Percentiles rank a stretch among this genome's conserved stretches.
These are phyloP conservation scores for Chroicocephalus ridibundus DNA, from an alignment of 2,113 vertebrate genomes.

Conservation along the genomic window DNA sequence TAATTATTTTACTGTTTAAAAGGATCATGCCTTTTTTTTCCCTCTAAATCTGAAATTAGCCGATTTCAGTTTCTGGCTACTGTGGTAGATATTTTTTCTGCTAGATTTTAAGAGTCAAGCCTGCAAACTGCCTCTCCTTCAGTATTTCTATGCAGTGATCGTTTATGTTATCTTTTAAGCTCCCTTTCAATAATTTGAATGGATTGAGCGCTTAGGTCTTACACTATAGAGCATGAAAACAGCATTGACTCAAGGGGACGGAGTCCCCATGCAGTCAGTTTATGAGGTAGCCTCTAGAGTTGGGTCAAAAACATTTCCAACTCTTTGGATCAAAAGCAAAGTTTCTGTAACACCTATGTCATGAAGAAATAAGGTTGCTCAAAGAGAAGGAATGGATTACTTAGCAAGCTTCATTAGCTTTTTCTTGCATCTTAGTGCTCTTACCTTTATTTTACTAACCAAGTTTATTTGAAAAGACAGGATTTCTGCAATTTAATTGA, in stretches of 20 bases:
- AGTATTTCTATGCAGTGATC: background rate
- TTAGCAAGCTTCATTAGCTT: background rate
- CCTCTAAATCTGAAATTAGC: background rate
- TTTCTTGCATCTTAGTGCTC: background rate
- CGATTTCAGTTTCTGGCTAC: background rate
- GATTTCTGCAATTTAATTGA: slow-evolving; percentile 34
- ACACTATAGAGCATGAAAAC: background rate
- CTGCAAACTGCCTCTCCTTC: background rate
- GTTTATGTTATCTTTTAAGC: background rate
- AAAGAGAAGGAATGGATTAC: background rate
- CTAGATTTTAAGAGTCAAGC: background rate
- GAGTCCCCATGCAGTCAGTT: background rate
- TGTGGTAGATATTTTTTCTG: background rate
- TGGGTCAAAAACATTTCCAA: background rate
- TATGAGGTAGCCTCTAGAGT: background rate
- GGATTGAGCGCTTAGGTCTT: background rate
- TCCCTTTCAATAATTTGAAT: slow-evolving; percentile 8
- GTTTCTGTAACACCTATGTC: background rate
- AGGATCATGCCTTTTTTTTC: background rate
- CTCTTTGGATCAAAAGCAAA: background rate
- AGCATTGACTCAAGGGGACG: background rate
- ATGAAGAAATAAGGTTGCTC: background rate
- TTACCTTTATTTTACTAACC: slow-evolving; percentile 1
- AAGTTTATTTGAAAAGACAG: slow-evolving; percentile 14
- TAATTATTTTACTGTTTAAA: slow-evolving; percentile 17